Evolutionary conservation across 2,888 invertebrate genomes (phyloP).

Genomic region (Cheilosia variabilis): DNA sequence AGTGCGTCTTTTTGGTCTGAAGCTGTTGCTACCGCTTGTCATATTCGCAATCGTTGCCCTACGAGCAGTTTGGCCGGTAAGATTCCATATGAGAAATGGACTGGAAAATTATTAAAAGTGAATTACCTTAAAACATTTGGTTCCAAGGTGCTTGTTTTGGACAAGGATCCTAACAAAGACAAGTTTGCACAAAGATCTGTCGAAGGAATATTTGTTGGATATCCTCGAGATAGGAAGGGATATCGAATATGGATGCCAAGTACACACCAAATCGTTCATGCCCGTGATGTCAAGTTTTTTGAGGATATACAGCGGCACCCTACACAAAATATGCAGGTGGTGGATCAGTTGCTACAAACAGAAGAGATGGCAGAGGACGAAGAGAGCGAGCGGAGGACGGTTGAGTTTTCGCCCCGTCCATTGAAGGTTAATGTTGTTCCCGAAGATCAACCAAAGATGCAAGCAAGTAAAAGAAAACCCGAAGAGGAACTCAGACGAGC

Average conservation of each 20-base stretch:
- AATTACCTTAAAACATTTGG: slow-evolving; percentile 28
- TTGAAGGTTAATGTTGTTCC: neutral
- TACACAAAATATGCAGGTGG: too few species aligned
- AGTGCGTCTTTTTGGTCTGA: slow-evolving; percentile 75
- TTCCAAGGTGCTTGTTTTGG: slow-evolving; percentile 31
- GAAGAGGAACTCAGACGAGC: too few species aligned
- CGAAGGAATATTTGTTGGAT: too few species aligned
- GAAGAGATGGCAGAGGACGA: neutral
- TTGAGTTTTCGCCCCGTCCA: slow-evolving; percentile 20
- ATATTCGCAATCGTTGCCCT: slow-evolving; percentile 39
- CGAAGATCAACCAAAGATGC: neutral
- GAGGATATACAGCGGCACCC: too few species aligned
- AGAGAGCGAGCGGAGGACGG: neutral
- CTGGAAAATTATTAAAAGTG: neutral
- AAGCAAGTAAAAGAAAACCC: too few species aligned
- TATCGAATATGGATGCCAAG: slow-evolving; percentile 47
- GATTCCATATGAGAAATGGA: slow-evolving; percentile 19
- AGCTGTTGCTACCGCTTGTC: too few species aligned
- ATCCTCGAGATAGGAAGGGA: slow-evolving; percentile 30
- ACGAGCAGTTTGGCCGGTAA: slow-evolving; percentile 12
- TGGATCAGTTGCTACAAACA: too few species aligned
- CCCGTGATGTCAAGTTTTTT: slow-evolving; percentile 45
- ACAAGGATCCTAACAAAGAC: slow-evolving; percentile 45
- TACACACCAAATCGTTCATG: slow-evolving; percentile 17
- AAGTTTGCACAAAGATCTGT: slow-evolving; percentile 28